Percentiles rank a stretch among this genome's conserved stretches.
Evolutionary conservation across 1,140 invertebrate genomes (phyloP).

Genomic region (Dendroctonus valens): DNA sequence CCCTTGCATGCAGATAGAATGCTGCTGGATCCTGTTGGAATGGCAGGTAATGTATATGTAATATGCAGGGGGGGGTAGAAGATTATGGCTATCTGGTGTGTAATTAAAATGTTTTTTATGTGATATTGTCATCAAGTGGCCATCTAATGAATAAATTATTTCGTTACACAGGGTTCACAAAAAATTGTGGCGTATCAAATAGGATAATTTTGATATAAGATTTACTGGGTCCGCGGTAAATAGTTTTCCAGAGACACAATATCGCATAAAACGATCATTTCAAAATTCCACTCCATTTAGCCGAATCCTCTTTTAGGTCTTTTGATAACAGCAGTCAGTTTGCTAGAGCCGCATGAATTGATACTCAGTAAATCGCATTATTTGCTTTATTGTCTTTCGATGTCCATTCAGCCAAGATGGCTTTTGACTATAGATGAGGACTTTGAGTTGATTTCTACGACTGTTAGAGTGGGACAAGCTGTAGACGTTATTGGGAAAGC

Average conservation of each 20-base stretch:
- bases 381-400: conserved; percentile 71
- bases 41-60: conserved; percentile 56
- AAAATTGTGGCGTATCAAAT: too few relatives aligned
- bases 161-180: too few relatives aligned
- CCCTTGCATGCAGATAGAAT: conserved; percentile 78
- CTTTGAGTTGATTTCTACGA: conserved; percentile 69
- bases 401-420: conserved; percentile 84
- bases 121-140: too few relatives aligned
- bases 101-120: too few relatives aligned
- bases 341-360: conserved; percentile 48
- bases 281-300: not conserved
- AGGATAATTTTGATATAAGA: not conserved
- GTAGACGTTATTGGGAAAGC: conserved; percentile 87
- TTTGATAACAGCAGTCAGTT: conserved; percentile 38
- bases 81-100: not conserved
- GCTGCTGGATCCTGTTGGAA: conserved; percentile 71
- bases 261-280: not conserved
- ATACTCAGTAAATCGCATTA: conserved; percentile 79
- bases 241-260: not conserved
- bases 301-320: conserved; percentile 34
- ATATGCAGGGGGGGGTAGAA: not conserved
- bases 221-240: not conserved
- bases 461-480: conserved; percentile 82
- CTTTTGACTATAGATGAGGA: conserved; percentile 80
- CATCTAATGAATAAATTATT: too few relatives aligned